Percentiles rank a stretch among this genome's conserved stretches.
phyloP scores from a whole-genome alignment of 2,888 invertebrate genomes.

The Urechis unicinctus region DNA sequence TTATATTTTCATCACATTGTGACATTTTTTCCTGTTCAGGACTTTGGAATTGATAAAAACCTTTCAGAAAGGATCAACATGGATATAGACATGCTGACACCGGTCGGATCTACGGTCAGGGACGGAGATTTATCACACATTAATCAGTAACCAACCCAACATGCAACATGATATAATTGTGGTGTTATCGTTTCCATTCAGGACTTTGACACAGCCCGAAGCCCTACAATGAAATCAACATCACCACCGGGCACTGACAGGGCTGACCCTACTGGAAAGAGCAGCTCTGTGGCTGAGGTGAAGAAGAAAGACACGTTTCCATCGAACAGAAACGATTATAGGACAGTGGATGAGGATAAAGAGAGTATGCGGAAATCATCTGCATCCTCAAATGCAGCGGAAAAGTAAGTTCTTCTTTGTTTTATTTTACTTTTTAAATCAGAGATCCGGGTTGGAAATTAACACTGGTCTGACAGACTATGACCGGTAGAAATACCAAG shows the following conservation, averaged over 20 bases:
- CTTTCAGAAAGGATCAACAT: constrained; percentile 43
- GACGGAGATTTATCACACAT: no score
- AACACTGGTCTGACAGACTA: no score
- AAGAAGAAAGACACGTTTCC: constrained; percentile 3
- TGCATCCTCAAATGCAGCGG: constrained; percentile 16
- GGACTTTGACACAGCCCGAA: constrained; percentile 18
- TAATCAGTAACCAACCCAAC: no score
- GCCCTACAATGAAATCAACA: constrained; percentile 15
- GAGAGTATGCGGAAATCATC: constrained; percentile 12
- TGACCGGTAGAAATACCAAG: no score
- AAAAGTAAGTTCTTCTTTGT: constrained; percentile 8
- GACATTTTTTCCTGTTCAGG: constrained; percentile 26
- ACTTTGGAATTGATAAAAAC: constrained; percentile 47
- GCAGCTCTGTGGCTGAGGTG: constrained; percentile 6
- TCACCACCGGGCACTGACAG: constrained; percentile 13
- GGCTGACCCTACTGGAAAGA: constrained; percentile 18
- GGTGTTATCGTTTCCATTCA: background rate
- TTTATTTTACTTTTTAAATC: no score
- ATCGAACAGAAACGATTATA: background rate
- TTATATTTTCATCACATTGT: no score
- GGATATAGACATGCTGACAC: constrained; percentile 40
- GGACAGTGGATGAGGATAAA: background rate
- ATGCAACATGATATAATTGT: no score
- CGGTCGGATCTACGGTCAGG: constrained; percentile 20
- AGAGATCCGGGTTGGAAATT: no score